Evolutionary conservation across 2,113 vertebrate genomes (phyloP), one percentile per base, ranked within the genome.

Genomic region (Maylandia zebra): DNA sequence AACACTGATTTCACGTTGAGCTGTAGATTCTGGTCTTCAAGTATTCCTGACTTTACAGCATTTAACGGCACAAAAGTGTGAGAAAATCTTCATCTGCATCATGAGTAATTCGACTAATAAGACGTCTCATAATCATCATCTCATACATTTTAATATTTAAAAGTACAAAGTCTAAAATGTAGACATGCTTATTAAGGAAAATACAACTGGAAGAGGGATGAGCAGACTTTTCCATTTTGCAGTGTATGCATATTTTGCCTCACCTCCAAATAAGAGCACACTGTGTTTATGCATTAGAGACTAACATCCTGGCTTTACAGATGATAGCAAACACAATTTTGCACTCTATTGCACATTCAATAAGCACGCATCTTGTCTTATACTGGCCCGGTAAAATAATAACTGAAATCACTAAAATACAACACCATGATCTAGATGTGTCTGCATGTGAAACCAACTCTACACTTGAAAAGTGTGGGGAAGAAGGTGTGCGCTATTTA

Each of bases 31-130:
- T 66, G 34, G 61, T 66, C 61, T 66, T 66, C 61, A 66, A 66
- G 19, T 66, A 66, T 66, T 38, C 61, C 4, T 66, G 61, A 38
- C 61, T 36, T 66, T n/a, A 38, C 17, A n/a, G 32, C 61, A 66
- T 66, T 71, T 24, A 14, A 41, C 7, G 4, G 85, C 88, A 80
- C 50, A 41, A 59, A 56, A 59, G 36, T 48, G 81, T 61, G 78
- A 81, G 53, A 14, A 22, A 56, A 41, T 81, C 32, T 38, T 14
- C 13, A 24, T 56, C 12, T 81, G 50, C 32, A 43, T 71, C n/a
- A 71, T 14, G 1, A 71, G 34, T 66, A n/a, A 66, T n/a, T 36
- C 1, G 1, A 71, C 66, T 71, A 24, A 43, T 24, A 22, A 43
- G 66, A 14, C 7, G 0, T 38, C 8, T 71, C 8, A 74, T 45